These are phyloP conservation scores for Perizoma affinitatum DNA, from an alignment of 2,888 invertebrate species.

Conservation along the genomic window DNA sequence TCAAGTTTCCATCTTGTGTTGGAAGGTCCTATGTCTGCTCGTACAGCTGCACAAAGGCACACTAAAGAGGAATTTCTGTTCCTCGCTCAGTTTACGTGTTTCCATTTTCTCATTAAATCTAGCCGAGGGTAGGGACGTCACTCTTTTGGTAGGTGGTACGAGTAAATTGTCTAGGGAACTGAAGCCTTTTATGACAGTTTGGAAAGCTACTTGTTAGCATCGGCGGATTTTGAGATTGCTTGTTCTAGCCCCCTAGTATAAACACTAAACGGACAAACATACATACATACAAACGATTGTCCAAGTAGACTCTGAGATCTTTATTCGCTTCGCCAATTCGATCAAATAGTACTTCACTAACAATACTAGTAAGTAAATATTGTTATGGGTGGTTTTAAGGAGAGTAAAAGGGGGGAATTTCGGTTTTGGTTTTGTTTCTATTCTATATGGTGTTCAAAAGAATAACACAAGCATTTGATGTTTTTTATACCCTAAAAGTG, in stretches of 20 bases:
- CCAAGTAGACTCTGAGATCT: too few species aligned
- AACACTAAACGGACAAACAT: not conserved
- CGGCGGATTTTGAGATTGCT: slow-evolving; percentile 43
- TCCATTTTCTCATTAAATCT: slow-evolving; percentile 43
- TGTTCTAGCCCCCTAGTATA: slow-evolving; percentile 39
- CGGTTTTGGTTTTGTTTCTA: too few species aligned
- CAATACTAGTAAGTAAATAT: too few species aligned
- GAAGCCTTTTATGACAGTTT: slow-evolving; percentile 45
- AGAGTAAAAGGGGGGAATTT: too few species aligned
- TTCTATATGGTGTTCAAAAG: too few species aligned
- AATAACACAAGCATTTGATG: too few species aligned
- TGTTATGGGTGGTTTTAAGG: too few species aligned
- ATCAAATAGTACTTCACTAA: too few species aligned
- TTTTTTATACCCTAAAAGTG: too few species aligned
- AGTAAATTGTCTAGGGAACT: slow-evolving; percentile 61
- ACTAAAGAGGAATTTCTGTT: slow-evolving; percentile 57
- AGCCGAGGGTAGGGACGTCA: slow-evolving; percentile 47
- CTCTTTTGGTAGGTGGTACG: slow-evolving; percentile 59
- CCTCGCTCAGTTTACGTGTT: slow-evolving; percentile 47
- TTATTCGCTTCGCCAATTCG: too few species aligned
- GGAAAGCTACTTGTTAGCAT: slow-evolving; percentile 47
- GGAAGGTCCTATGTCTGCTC: slow-evolving; percentile 12
- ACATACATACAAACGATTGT: too few species aligned
- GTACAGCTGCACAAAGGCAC: slow-evolving; percentile 14
- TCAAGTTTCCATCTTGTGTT: slow-evolving; percentile 1